Evolutionary conservation across 2,888 invertebrate genomes (phyloP), one percentile per base, ranked within the genome.

Genomic region (Bugula neritina): DNA sequence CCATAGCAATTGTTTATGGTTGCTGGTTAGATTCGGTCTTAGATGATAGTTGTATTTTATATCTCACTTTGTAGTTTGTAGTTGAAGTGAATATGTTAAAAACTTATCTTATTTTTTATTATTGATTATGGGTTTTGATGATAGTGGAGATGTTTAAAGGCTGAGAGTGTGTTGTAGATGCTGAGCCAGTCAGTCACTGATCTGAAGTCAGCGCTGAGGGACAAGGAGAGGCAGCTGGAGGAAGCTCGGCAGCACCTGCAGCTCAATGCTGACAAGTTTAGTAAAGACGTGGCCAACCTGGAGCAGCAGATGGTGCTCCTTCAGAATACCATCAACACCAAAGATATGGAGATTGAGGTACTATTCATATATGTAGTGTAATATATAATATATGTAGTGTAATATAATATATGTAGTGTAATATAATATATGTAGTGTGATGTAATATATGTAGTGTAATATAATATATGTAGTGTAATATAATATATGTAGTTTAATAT

Each of bases 221-320:
- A 43, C 43, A 43, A 43, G 43, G 17, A 17, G 10, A 43, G 43
- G 17, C 43, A 43, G 17, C 43, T 43, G 5, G 43, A 43, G 17
- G 43, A 43, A 43, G 43, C 17, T 5, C 5, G 17, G 43, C 5
- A n/a, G n/a, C n/a, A n/a, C n/a, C 27, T 69, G 10, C 69, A 69
- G 69, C n/a, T 31, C 5, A 29, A 34, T n/a, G n/a, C 3, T 5
- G 69, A 69, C 5, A 69, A 69, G 35, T 69, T 25, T 25, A 31
- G 17, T 13, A 69, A 69, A 35, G 69, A 69, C n/a, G 35, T 69
- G 31, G 5, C 34, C 2, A 69, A 69, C n/a, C 69, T 69, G 29
- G 29, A 69, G 69, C 34, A 69, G 34, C 25, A 69, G 69, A 3
- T 69, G 25, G n/a, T 29, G 5, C 29, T 25, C 21, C 69, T 69